phyloP scores from a whole-genome alignment of 23 tunicate species.

The Ascidia mentula region DNA sequence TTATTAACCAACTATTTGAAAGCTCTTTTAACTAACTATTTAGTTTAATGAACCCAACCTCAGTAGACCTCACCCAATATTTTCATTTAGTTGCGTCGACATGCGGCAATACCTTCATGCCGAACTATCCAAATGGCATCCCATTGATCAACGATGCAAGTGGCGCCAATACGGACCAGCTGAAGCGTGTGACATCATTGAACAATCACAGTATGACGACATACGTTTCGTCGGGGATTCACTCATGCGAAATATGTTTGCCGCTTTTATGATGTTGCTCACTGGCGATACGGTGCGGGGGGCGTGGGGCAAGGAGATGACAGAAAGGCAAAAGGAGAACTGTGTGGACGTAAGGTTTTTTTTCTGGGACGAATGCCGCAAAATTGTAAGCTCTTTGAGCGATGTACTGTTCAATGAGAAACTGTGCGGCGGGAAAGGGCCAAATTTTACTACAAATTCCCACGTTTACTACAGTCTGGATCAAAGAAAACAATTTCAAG shows the following conservation, averaged over 20 bases:
- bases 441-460: not conserved
- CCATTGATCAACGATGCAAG: slow-evolving; percentile 10
- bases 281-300: slow-evolving; percentile 4
- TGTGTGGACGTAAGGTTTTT: not conserved
- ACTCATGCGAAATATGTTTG: slow-evolving; percentile 14
- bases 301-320: not conserved
- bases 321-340: not conserved
- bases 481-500: not conserved
- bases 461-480: slow-evolving; percentile 10
- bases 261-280: slow-evolving; percentile 16
- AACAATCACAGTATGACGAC: not conserved
- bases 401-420: not conserved
- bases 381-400: not conserved
- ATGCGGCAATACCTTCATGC: slow-evolving; percentile 2
- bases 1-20: too few relatives aligned
- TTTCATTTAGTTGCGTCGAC: slow-evolving; percentile 18
- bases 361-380: slow-evolving; percentile 17
- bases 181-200: slow-evolving; percentile 24
- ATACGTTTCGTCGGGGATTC: slow-evolving; percentile 29
- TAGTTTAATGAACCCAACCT: too few relatives aligned
- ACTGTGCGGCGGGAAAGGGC: slow-evolving; percentile 33
- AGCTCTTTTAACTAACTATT: too few relatives aligned
- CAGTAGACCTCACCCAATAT: too few relatives aligned
- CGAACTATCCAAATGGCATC: slow-evolving; percentile 5
- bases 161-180: slow-evolving; percentile 13